A percentile compares a stretch with the other conserved stretches of the same genome.
Conservation (phyloP, 2,888 invertebrate species). For the Meiosimyza decipiens region DNA sequence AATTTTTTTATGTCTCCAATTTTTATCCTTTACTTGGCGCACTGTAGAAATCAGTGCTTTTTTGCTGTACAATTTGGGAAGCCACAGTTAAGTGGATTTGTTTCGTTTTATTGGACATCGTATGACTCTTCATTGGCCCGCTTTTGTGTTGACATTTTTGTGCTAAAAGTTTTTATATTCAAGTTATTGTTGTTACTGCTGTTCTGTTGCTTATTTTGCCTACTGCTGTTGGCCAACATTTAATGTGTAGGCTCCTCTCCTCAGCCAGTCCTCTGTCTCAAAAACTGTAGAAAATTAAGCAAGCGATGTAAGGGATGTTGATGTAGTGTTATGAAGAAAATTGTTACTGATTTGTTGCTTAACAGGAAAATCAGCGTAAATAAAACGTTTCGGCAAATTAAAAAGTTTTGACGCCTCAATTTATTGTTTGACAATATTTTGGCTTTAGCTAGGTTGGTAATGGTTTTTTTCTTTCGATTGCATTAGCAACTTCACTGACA, state of each 20-base stretch:
- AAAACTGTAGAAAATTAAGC: not conserved
- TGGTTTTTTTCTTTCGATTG: too few relatives aligned
- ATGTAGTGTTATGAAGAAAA: too few relatives aligned
- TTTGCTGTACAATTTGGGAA: constrained; percentile 25
- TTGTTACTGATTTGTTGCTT: constrained; percentile 4
- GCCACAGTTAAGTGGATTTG: constrained; percentile 60
- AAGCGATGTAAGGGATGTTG: not conserved
- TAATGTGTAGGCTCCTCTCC: constrained; percentile 12
- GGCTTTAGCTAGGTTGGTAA: not conserved
- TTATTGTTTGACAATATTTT: constrained; percentile 9
- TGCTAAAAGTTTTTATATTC: constrained; percentile 27
- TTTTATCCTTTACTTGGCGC: constrained; percentile 35
- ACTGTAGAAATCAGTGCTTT: not conserved
- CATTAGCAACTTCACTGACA: too few relatives aligned
- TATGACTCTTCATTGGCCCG: not conserved
- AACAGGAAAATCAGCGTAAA: constrained; percentile 27
- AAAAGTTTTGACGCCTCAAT: constrained; percentile 24
- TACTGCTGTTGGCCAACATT: constrained; percentile 36
- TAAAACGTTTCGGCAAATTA: constrained; percentile 24
- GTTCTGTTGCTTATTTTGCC: constrained; percentile 27
- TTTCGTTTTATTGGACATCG: constrained; percentile 59
- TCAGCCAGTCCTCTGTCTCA: not conserved
- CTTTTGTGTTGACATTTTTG: not conserved
- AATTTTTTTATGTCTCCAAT: constrained; percentile 43
- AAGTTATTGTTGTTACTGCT: constrained; percentile 8